Percentiles rank a stretch among this genome's conserved stretches.
Conservation (phyloP, 2,797 vertebrate species). For the Pitangus sulphuratus region DNA sequence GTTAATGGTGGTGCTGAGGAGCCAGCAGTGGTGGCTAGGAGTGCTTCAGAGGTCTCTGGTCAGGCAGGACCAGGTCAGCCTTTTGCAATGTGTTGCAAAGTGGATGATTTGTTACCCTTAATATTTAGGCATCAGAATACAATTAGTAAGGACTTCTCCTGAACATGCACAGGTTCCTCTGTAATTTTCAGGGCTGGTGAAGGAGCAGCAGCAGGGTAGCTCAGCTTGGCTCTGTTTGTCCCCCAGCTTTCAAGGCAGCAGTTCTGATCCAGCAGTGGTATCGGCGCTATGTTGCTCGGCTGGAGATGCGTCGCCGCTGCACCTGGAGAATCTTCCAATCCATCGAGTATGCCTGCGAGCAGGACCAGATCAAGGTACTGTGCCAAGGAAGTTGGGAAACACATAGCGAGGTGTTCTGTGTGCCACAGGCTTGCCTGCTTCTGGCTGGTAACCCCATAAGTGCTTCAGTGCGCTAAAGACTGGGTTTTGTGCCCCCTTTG, state of each 20-base stretch:
- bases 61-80: neutral
- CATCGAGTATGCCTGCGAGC: conserved; percentile 92
- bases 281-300: conserved; percentile 85
- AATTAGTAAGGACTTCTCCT: neutral
- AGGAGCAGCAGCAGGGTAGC: neutral
- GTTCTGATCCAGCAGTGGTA: conserved; percentile 93
- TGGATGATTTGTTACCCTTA: neutral
- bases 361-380: conserved; percentile 92
- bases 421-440: neutral
- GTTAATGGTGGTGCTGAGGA: neutral
- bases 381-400: neutral
- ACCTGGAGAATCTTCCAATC: conserved; percentile 97
- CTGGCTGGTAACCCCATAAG: neutral
- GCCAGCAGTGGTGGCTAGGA: neutral
- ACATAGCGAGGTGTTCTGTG: neutral
- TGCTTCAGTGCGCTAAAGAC: neutral
- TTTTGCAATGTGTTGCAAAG: neutral
- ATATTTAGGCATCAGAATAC: neutral
- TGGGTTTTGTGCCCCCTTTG: neutral
- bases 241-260: conserved; percentile 87
- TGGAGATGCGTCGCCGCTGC: conserved; percentile 90
- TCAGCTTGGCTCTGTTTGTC: neutral
- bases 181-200: neutral
- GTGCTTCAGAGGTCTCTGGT: neutral
- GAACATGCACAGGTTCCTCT: neutral